Evolutionary conservation across 1,140 invertebrate species (phyloP).

Genomic region (Drosophila equinoxialis): DNA sequence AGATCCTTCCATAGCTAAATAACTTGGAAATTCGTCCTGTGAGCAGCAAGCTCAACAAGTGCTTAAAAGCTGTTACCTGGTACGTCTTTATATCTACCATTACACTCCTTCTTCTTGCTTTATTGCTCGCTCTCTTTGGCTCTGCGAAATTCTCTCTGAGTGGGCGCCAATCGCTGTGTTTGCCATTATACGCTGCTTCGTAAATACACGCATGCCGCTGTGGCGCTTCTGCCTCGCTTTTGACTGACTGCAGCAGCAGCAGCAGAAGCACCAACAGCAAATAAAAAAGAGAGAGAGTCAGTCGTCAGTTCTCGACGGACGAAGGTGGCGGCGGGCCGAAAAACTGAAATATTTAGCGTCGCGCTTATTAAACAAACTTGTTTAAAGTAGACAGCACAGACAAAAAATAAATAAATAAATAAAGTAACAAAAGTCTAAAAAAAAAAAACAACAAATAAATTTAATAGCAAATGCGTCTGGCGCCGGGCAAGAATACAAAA

Average conservation of each 20-base stretch:
- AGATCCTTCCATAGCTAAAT: background rate
- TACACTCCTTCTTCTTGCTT: background rate
- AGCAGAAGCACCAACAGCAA: too few species aligned
- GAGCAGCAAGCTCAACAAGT: slow-evolving; percentile 21
- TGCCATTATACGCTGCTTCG: too few species aligned
- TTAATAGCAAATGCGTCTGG: slow-evolving; percentile 45
- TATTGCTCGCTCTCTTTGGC: too few species aligned
- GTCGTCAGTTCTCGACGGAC: too few species aligned
- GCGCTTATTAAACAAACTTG: slow-evolving; percentile 54
- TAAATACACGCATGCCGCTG: too few species aligned
- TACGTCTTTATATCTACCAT: slow-evolving; percentile 29
- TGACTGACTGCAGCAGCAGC: too few species aligned
- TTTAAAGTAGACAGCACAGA: slow-evolving; percentile 54
- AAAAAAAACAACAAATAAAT: background rate
- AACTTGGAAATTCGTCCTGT: background rate
- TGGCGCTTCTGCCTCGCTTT: too few species aligned
- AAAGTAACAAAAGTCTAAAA: slow-evolving; percentile 27
- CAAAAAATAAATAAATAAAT: slow-evolving; percentile 22
- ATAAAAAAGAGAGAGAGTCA: too few species aligned
- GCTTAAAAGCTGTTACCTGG: slow-evolving; percentile 60
- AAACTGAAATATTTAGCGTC: slow-evolving; percentile 15
- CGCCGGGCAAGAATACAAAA: slow-evolving; percentile 47
- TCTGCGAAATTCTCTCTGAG: too few species aligned
- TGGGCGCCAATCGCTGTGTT: too few species aligned
- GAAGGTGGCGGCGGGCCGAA: background rate